Evolutionary conservation across 2,797 vertebrate species (phyloP), one percentile per base, ranked within the genome.

Genomic region (Apogon hyalosoma): DNA sequence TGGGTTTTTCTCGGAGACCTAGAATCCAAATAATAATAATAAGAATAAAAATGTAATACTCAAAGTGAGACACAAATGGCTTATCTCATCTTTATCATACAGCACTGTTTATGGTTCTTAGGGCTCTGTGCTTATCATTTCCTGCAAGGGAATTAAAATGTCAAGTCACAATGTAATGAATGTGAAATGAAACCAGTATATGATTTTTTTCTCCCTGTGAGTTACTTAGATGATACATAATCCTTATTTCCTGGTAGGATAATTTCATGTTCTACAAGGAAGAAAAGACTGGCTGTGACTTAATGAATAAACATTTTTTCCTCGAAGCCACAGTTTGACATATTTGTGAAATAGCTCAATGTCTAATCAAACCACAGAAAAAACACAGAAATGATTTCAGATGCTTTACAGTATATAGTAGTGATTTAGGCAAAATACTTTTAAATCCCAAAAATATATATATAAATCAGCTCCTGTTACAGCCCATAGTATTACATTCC

Each of bases 1-100:
- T 45, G 77, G 47, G 40, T 21, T 69, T 72, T 91, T 10, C 82
- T 87, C 12, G 82, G 59, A 52, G 71, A 55, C 75, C 86, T 86
- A 13, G 3, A 74, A 6, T 48, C 6, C 49, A 71, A 57, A 66
- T 1, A 74, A 54, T 41, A 13, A 14, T 24, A 31, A 40, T 19
- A 2, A 19, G 9, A 28, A 28, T 28, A 36, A 9, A 36, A 36
- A 36, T 36, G 33, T 10, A 36, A 8, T 36, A 36, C 33, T 10
- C 8, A 14, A n/a, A 16, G 15, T 10, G 2, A 36, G 18, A 36
- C 1, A 28, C n/a, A 2, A 14, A 14, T 2, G 19, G 4, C 15
- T 63, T 24, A 57, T 36, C 33, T 36, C 9, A 9, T 54, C 16
- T 52, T 3, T 51, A 1, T 46, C 3, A 3, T 18, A 39, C 1